phyloP scores from a whole-genome alignment of 2,797 vertebrate species.

The Todus mexicanus region DNA sequence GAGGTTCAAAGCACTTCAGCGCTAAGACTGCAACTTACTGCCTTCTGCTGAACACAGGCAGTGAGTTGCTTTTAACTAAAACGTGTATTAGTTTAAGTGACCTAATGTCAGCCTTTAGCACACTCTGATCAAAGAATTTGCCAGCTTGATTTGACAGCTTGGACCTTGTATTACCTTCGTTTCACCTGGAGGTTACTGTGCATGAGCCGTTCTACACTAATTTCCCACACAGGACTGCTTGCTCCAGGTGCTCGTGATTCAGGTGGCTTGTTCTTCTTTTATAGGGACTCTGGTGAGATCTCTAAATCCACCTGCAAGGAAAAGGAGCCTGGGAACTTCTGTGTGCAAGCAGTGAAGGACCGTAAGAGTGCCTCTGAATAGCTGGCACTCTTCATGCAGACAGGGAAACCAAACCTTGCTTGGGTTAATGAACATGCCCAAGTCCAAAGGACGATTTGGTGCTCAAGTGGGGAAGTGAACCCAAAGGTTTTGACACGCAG shows the following conservation, averaged over 20 bases:
- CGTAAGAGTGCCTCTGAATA: not conserved
- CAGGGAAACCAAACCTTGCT: not conserved
- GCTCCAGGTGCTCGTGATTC: not conserved
- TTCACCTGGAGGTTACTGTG: not conserved
- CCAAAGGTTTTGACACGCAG: not conserved
- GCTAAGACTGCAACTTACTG: not conserved
- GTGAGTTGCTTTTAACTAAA: not conserved
- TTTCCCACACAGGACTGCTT: not conserved
- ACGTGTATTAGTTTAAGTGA: not conserved
- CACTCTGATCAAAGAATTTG: not conserved
- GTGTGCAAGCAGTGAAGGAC: not conserved
- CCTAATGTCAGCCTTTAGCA: not conserved
- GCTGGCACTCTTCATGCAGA: not conserved
- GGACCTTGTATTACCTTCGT: not conserved
- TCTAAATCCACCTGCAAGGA: not conserved
- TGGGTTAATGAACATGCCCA: not conserved
- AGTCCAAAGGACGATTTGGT: not conserved
- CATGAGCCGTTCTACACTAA: not conserved
- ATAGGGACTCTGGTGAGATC: not conserved
- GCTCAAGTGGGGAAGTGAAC: conserved; percentile 43
- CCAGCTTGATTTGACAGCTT: not conserved
- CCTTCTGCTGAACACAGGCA: not conserved
- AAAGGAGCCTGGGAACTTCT: not conserved
- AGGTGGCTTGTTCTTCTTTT: not conserved
- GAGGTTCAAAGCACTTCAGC: not conserved